Evolutionary conservation across 1,140 invertebrate genomes (phyloP), one percentile per base, ranked within the genome.

Genomic region (Drosophila prosaltans): DNA sequence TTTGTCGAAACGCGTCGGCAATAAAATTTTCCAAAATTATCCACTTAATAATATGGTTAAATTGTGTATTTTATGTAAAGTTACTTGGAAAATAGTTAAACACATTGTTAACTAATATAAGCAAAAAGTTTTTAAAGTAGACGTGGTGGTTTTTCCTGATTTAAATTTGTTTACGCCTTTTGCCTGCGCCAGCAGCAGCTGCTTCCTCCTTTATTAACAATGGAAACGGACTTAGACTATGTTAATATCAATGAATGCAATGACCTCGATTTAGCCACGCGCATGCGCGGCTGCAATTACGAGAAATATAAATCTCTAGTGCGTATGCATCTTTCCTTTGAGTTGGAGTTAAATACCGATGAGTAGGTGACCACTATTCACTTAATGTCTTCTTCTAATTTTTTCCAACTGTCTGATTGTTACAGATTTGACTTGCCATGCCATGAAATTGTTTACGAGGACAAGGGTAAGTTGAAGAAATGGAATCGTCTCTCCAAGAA

Each of bases 311-410:
- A 96, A 73, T 97, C 96, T 26, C 94, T 98, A 74, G 96, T 98
- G 78, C 95, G 96, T 89, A 98, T 98, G 97, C 97, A 98, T 93
- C 93, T 98, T 79, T 97, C 97, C 16, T 98, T 98, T 93, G 94
- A 97, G 82, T 93, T 98, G 68, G 95, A 96, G 81, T 94, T 97
- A 59, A 96, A 95, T 72, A 96, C 95, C 9, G 96, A 97, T 92
- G 96, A 97, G 96, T 97, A 94, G 94, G 82, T 70, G 30, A 21
- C 10, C 32, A 30, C 61, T 4, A 10, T 36, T 16, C 7, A 30
- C 9, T 2, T n/a, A 5, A 10, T 40, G 11, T 6, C 1, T 36
- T n/a, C 10, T 28, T 5, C 2, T 26, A 16, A 16, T 16, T 16
- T 2, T 69, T 8, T 9, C 5, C 43, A 3, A 16, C 16, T 32